Evolutionary conservation across 2,888 invertebrate genomes (phyloP), one percentile per base, ranked within the genome.

Genomic region (Thecocarcelia acutangulata): DNA sequence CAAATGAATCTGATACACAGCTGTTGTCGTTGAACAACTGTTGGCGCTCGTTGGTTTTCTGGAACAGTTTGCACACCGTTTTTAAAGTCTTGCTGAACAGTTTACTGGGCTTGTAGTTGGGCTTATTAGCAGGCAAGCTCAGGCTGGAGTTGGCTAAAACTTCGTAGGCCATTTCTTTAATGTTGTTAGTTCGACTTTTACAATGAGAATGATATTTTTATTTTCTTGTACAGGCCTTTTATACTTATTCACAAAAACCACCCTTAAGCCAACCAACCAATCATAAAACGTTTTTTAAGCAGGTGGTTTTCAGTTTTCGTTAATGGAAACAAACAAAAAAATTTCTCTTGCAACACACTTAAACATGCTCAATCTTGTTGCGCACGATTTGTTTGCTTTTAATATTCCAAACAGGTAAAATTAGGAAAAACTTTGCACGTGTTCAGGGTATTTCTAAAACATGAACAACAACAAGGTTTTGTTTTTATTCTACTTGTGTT

Each of bases 111-210:
- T 79, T 80, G 50, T 84, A 84, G 33, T 84, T 83, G 13, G 82
- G 84, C 40, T 86, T 87, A 56, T 84, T 84, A 59, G 48, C 15
- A 13, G 84, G 83, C 28, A 77, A 77, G 6, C 21, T 59, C 8
- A 58, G 11, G 44, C 19, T 61, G 79, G 17, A n/a, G 70, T 85
- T 86, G 21, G 84, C 58, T 24, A 88, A 85, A 40, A 83, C 83
- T 84, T 88, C 85, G 85, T 87, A 88, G 19, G 83, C 84, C 89
- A 89, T 87, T 83, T 84, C 78, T 72, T 58, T 42, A 24, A 44
- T 59, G 46, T 58, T 68, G 17, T 48, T 56, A 21, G 46, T 15
- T 54, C 40, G 52, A 76, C 58, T 42, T 40, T 61, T 80, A 9
- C 9, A 15, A 70, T 80, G 79, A 61, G 84, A 86, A 85, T 88